These are phyloP conservation scores for Cryptomyrus ogoouensis DNA, from an alignment of 2,113 vertebrate species.

Conservation along the genomic window DNA sequence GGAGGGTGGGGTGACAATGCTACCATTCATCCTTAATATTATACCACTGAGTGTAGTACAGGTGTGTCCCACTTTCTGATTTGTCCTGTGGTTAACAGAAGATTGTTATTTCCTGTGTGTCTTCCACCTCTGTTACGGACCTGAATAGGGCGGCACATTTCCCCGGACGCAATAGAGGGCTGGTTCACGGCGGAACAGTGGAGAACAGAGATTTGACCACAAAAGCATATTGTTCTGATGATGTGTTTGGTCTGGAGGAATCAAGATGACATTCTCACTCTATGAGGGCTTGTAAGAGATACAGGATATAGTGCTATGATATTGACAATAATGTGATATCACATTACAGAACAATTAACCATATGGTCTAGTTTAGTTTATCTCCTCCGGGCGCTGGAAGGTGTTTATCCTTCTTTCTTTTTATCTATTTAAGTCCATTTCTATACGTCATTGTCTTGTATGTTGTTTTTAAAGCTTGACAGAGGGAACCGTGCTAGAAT, in stretches of 20 bases:
- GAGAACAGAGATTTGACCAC: neutral
- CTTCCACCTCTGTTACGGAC: neutral
- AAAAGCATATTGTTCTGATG: conserved; percentile 8
- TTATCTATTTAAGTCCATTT: neutral
- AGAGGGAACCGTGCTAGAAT: neutral
- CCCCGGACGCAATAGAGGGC: neutral
- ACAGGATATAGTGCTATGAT: neutral
- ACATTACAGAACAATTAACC: neutral
- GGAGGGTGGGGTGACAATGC: conserved; percentile 4
- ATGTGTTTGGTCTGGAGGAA: neutral
- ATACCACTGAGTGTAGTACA: neutral
- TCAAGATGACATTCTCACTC: neutral
- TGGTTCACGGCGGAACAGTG: neutral
- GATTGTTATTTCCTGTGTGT: neutral
- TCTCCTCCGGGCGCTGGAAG: neutral
- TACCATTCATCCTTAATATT: conserved; percentile 4
- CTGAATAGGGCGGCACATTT: neutral
- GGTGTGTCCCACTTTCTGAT: conserved; percentile 7
- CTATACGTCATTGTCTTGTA: neutral
- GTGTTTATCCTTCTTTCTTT: neutral
- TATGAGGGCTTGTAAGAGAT: neutral
- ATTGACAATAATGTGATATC: neutral
- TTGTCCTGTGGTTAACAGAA: conserved; percentile 15
- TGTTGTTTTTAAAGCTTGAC: neutral
- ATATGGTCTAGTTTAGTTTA: neutral